Evolutionary conservation across 2,113 vertebrate genomes (phyloP).

Genomic region (Prochilodus magdalenae): DNA sequence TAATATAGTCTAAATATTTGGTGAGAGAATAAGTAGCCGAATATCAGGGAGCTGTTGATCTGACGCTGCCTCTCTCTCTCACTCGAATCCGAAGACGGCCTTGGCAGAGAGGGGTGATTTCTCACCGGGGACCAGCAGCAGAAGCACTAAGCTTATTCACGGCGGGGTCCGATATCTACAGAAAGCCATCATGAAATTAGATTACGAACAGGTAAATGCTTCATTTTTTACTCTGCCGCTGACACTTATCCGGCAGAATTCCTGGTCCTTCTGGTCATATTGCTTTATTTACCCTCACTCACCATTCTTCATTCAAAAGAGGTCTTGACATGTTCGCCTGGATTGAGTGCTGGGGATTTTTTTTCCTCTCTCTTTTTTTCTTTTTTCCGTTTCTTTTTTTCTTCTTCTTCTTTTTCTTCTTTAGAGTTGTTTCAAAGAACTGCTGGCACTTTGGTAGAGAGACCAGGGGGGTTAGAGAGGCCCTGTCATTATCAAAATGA

Average conservation of each 20-base stretch:
- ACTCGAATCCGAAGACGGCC: constrained; percentile 92
- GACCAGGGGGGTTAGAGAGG: constrained; percentile 42
- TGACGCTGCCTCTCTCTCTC: constrained; percentile 54
- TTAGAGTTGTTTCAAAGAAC: constrained; percentile 70
- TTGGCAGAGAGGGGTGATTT: constrained; percentile 92
- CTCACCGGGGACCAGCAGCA: constrained; percentile 95
- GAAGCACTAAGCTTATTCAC: constrained; percentile 94
- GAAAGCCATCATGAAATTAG: constrained; percentile 97
- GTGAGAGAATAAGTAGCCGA: constrained; percentile 78
- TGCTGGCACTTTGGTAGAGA: constrained; percentile 58
- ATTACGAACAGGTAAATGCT: constrained; percentile 98
- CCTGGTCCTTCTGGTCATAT: constrained; percentile 85
- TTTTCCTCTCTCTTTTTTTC: constrained; percentile 27
- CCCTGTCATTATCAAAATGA: constrained; percentile 61
- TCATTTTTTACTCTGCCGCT: constrained; percentile 83
- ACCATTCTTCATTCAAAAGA: constrained; percentile 82
- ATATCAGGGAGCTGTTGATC: constrained; percentile 78
- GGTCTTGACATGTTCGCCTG: constrained; percentile 77
- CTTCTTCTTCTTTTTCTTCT: not conserved
- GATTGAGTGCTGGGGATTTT: constrained; percentile 72
- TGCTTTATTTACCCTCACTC: constrained; percentile 82
- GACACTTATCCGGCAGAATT: constrained; percentile 83
- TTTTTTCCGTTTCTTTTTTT: not conserved
- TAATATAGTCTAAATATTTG: constrained; percentile 77
- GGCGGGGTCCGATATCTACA: constrained; percentile 96